These are phyloP conservation scores for Aurelia sp. DNA, from an alignment of 30 jellyfish, hydroid and myxozoan genomes.

Conservation along the genomic window DNA sequence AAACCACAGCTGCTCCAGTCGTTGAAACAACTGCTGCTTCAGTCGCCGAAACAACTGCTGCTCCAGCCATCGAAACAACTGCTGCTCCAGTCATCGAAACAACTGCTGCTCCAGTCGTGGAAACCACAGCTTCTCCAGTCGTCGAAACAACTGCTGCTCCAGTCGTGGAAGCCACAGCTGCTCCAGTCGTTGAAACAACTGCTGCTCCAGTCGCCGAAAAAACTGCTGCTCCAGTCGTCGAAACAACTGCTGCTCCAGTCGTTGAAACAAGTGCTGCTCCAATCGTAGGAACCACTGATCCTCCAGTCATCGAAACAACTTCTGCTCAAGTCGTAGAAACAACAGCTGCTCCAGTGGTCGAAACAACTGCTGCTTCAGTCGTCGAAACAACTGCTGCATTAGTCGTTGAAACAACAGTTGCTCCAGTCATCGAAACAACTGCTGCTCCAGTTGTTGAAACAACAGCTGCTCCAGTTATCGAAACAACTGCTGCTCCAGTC, in stretches of 20 bases:
- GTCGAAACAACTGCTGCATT: conserved; percentile 3
- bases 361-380: conserved; percentile 10
- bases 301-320: not conserved
- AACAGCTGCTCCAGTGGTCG: not conserved
- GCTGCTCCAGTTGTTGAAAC: conserved; percentile 11
- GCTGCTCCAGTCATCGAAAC: too few species aligned
- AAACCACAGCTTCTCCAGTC: too few species aligned
- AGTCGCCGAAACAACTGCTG: too few species aligned
- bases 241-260: conserved; percentile 8
- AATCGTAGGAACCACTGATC: not conserved
- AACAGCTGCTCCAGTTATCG: conserved; percentile 6
- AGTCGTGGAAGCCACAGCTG: too few species aligned
- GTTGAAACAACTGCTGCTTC: too few species aligned
- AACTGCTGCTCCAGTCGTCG: too few species aligned
- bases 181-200: too few species aligned
- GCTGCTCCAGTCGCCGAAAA: too few species aligned
- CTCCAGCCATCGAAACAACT: too few species aligned
- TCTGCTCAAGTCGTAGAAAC: conserved; percentile 10
- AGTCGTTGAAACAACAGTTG: not conserved
- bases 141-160: too few species aligned
- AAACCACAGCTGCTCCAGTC: too few species aligned
- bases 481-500: conserved; percentile 31
- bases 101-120: too few species aligned
- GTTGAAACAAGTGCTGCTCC: not conserved
- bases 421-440: not conserved